Conservation (phyloP, 2,888 invertebrate genomes). For the Drosophila imparisetae region DNA sequence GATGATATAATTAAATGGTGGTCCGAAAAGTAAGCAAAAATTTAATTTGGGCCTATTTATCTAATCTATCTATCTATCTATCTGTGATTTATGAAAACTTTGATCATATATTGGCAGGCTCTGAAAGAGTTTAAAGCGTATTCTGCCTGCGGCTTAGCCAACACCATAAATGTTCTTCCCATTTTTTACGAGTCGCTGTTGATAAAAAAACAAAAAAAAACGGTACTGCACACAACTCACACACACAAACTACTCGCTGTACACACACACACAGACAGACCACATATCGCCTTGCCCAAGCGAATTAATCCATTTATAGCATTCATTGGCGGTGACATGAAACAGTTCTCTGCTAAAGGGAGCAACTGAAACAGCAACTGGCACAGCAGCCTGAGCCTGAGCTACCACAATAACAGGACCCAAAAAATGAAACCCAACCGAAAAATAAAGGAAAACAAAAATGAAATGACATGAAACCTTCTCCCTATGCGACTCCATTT, state of each 20-base stretch:
- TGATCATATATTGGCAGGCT: not conserved
- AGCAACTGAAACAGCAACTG: constrained; percentile 25
- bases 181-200: constrained; percentile 34
- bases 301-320: constrained; percentile 79
- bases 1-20: not conserved
- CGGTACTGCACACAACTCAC: constrained; percentile 24
- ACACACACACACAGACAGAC: constrained; percentile 16
- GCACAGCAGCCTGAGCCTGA: constrained; percentile 25
- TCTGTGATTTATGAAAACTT: not conserved
- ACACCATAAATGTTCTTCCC: not conserved
- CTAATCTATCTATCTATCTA: no score
- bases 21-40: not conserved
- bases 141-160: constrained; percentile 6
- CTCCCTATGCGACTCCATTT: constrained; percentile 59
- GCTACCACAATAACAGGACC: constrained; percentile 29
- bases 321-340: constrained; percentile 73
- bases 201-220: constrained; percentile 29
- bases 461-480: constrained; percentile 6
- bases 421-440: constrained; percentile 6
- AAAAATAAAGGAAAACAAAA: constrained; percentile 4
- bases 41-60: not conserved
- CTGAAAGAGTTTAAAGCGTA: constrained; percentile 16
- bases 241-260: constrained; percentile 6
- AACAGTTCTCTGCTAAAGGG: constrained; percentile 35
- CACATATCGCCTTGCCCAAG: constrained; percentile 59